phyloP scores from a whole-genome alignment of 2,888 invertebrate species.

The Pteria penguin region DNA sequence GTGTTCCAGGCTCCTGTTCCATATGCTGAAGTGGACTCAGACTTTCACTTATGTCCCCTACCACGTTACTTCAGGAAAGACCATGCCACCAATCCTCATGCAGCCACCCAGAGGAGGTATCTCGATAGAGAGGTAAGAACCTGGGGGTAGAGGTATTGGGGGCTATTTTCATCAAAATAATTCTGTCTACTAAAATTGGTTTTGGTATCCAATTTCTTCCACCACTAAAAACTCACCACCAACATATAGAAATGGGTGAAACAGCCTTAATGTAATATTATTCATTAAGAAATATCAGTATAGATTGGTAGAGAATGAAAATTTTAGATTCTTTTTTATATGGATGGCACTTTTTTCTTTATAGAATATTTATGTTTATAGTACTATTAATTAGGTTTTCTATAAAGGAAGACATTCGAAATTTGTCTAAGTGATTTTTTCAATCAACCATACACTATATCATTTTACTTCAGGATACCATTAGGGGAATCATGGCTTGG shows the following conservation, averaged over 20 bases:
- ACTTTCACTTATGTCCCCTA: constrained; percentile 79
- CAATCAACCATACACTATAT: too few relatives aligned
- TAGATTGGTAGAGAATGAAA: too few relatives aligned
- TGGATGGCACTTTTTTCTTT: too few relatives aligned
- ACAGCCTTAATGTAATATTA: not conserved
- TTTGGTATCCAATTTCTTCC: not conserved
- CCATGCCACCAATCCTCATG: constrained; percentile 63
- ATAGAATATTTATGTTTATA: too few relatives aligned
- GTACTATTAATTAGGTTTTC: too few relatives aligned
- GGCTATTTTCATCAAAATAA: not conserved
- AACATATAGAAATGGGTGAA: too few relatives aligned
- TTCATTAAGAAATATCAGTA: not conserved
- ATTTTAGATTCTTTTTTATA: too few relatives aligned
- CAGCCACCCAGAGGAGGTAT: constrained; percentile 76
- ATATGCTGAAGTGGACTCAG: constrained; percentile 77
- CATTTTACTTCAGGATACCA: constrained; percentile 76
- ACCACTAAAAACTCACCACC: too few relatives aligned
- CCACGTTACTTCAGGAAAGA: constrained; percentile 73
- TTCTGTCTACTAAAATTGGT: not conserved
- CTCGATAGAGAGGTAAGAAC: constrained; percentile 77
- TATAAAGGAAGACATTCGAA: too few relatives aligned
- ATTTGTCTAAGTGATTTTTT: too few relatives aligned
- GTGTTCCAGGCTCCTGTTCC: constrained; percentile 76
- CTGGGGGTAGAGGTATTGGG: not conserved
- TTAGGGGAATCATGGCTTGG: constrained; percentile 79